Conservation (phyloP, 2,888 invertebrate species). For the Axea sp. region DNA sequence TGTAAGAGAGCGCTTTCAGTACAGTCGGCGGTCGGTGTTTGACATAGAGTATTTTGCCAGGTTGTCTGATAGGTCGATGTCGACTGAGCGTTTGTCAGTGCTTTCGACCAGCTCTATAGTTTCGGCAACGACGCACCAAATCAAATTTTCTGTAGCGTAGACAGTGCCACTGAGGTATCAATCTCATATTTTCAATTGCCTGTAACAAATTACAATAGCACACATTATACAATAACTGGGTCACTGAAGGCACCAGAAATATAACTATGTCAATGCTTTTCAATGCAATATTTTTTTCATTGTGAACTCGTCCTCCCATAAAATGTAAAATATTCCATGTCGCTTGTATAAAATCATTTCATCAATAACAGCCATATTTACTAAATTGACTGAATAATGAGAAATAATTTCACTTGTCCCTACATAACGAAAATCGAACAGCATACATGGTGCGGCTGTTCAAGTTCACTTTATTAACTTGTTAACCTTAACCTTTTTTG, state of each 20-base stretch:
- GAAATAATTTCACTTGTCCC: conserved; percentile 41
- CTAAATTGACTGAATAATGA: conserved; percentile 29
- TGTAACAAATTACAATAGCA: conserved; percentile 74
- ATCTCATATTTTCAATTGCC: conserved; percentile 87
- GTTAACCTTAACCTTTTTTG: conserved; percentile 53
- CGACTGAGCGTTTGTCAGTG: conserved; percentile 77
- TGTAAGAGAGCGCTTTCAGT: conserved; percentile 62
- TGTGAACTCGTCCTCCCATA: conserved; percentile 14
- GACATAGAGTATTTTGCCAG: conserved; percentile 59
- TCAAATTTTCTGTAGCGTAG: conserved; percentile 90
- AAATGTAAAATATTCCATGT: conserved; percentile 17
- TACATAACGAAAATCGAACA: conserved; percentile 15
- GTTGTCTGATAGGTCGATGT: conserved; percentile 34
- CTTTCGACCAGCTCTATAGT: conserved; percentile 84
- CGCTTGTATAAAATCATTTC: conserved; percentile 1
- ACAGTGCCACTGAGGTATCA: conserved; percentile 92
- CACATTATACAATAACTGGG: conserved; percentile 46
- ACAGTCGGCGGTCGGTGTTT: conserved; percentile 64
- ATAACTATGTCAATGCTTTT: conserved; percentile 58
- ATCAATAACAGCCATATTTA: conserved; percentile 44
- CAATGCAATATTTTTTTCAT: too few relatives aligned
- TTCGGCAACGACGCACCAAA: conserved; percentile 87
- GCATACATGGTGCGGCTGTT: conserved; percentile 11
- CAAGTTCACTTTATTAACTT: conserved; percentile 40
- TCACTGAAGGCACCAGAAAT: conserved; percentile 44